phyloP scores from a whole-genome alignment of 2,888 invertebrate genomes.

The Heterodera filipjevi region DNA sequence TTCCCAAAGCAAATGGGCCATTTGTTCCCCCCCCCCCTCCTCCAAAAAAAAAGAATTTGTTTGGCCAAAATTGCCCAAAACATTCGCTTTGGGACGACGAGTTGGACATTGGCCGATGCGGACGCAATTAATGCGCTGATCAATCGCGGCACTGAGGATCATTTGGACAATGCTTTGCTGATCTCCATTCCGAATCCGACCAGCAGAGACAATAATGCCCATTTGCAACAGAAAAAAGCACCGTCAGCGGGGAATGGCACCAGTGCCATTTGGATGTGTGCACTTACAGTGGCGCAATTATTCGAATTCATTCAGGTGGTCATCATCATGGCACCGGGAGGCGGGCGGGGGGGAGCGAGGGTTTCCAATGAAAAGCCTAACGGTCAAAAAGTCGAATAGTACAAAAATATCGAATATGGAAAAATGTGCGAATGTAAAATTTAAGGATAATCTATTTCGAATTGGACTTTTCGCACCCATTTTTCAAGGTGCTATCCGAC shows the following conservation, averaged over 20 bases:
- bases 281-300: slow-evolving; percentile 41
- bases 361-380: too few relatives aligned
- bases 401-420: too few relatives aligned
- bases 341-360: background rate
- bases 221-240: background rate
- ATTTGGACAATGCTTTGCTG: slow-evolving; percentile 35
- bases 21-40: too few relatives aligned
- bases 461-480: too few relatives aligned
- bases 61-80: slow-evolving; percentile 5
- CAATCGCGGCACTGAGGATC: slow-evolving; percentile 20
- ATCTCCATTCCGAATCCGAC: slow-evolving; percentile 33
- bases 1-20: background rate
- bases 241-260: background rate
- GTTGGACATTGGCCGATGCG: background rate
- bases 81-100: background rate
- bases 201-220: background rate
- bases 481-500: slow-evolving; percentile 35
- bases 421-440: too few relatives aligned
- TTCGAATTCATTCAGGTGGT: slow-evolving; percentile 33
- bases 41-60: background rate
- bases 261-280: slow-evolving; percentile 40
- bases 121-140: slow-evolving; percentile 30
- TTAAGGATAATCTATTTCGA: too few relatives aligned
- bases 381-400: too few relatives aligned
- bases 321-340: background rate